Evolutionary conservation across 2,888 invertebrate genomes (phyloP).

Genomic region (Xanthorhoe spadicearia): DNA sequence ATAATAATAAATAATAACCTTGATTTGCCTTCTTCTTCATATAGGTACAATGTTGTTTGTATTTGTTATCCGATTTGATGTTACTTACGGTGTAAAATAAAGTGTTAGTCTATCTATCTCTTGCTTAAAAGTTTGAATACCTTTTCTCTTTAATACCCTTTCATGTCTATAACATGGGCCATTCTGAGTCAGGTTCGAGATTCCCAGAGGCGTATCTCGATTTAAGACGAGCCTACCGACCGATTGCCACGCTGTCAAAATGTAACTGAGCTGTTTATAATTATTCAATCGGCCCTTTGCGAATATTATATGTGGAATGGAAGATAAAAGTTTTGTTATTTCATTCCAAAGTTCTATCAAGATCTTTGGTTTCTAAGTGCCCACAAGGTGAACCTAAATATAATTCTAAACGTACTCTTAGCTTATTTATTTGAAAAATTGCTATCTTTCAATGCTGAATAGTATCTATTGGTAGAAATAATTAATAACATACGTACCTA

Average conservation of each 20-base stretch:
- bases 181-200: constrained; percentile 20
- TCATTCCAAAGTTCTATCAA: neutral
- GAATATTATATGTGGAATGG: constrained; percentile 17
- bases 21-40: too few relatives aligned
- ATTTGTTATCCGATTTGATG: too few relatives aligned
- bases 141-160: neutral
- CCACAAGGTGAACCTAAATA: too few relatives aligned
- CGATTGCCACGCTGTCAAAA: constrained; percentile 39
- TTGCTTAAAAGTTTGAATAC: neutral
- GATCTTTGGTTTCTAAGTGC: too few relatives aligned
- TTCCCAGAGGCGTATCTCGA: constrained; percentile 37
- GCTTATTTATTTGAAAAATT: too few relatives aligned
- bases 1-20: too few relatives aligned
- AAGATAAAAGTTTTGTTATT: neutral
- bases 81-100: too few relatives aligned
- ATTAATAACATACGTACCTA: neutral
- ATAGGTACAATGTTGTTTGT: too few relatives aligned
- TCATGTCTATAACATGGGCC: constrained; percentile 20
- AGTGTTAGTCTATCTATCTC: too few relatives aligned
- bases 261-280: constrained; percentile 39
- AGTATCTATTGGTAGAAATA: too few relatives aligned
- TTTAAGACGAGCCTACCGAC: constrained; percentile 37
- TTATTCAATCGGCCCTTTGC: constrained; percentile 36
- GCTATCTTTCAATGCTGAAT: too few relatives aligned
- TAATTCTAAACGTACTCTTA: too few relatives aligned